Evolutionary conservation across 2,797 vertebrate genomes (phyloP).

Genomic region (Syndactyla subalaris): DNA sequence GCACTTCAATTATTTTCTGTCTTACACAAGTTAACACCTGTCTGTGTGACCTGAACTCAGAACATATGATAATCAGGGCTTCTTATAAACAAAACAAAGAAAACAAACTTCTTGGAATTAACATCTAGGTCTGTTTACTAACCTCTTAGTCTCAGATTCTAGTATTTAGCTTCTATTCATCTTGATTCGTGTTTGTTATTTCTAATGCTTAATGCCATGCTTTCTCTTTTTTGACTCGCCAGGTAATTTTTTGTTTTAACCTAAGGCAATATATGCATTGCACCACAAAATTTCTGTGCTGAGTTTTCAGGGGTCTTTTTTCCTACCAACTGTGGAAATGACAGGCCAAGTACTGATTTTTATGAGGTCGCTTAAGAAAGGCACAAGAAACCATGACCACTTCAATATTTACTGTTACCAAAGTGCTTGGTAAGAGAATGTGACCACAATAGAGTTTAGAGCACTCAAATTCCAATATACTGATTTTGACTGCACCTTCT

Average conservation of each 20-base stretch:
- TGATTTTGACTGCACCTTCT: not conserved
- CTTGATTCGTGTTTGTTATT: constrained; percentile 37
- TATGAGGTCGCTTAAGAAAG: not conserved
- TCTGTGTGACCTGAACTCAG: constrained; percentile 2
- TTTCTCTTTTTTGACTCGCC: constrained; percentile 42
- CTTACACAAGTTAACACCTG: constrained; percentile 30
- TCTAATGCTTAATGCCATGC: not conserved
- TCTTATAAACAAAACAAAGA: constrained; percentile 28
- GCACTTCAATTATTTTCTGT: not conserved
- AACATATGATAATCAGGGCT: not conserved
- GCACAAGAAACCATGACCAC: not conserved
- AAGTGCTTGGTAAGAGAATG: not conserved
- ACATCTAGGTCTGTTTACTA: constrained; percentile 54
- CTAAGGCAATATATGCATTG: not conserved
- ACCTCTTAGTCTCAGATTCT: constrained; percentile 22
- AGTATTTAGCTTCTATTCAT: constrained; percentile 32
- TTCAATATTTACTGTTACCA: not conserved
- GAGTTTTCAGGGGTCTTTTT: not conserved
- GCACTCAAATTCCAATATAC: not conserved
- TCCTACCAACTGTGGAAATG: not conserved
- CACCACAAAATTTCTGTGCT: not conserved
- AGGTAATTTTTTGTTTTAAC: constrained; percentile 36
- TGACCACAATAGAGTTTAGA: not conserved
- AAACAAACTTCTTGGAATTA: constrained; percentile 40
- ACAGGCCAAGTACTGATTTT: not conserved